phyloP scores from a whole-genome alignment of 2,113 vertebrate genomes.

The Bambusicola thoracicus region DNA sequence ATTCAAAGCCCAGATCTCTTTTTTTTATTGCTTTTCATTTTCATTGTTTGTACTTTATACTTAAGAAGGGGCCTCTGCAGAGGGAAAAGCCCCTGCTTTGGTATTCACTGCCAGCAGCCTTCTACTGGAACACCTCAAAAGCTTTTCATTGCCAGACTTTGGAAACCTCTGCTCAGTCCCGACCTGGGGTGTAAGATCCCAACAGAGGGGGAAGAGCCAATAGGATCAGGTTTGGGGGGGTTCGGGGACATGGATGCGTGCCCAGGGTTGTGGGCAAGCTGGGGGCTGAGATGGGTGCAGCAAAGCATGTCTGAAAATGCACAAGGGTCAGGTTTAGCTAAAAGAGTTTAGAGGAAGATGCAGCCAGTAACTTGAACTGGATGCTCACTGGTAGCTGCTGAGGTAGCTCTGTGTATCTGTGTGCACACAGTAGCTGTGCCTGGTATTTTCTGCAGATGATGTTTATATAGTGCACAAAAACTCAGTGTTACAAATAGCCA shows the following conservation, averaged over 20 bases:
- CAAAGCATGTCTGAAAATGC: background rate
- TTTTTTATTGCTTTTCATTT: conserved; percentile 77
- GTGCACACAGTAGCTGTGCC: conserved; percentile 47
- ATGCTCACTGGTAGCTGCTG: conserved; percentile 3
- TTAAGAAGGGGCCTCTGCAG: conserved; percentile 61
- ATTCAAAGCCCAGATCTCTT: conserved; percentile 80
- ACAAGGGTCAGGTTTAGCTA: background rate
- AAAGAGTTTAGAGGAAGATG: background rate
- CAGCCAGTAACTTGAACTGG: background rate
- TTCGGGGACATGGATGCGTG: fast-evolving
- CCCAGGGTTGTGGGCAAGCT: background rate
- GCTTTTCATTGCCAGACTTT: conserved; percentile 26
- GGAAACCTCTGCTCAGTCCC: background rate
- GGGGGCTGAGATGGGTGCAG: background rate
- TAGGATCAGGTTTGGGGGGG: background rate
- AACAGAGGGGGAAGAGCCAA: background rate
- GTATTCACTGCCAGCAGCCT: conserved; percentile 68
- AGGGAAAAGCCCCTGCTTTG: conserved; percentile 29
- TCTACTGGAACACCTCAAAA: conserved; percentile 18
- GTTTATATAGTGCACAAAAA: conserved; percentile 68
- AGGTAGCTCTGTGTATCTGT: conserved; percentile 6
- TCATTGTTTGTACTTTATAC: conserved; percentile 80
- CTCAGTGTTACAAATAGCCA: conserved; percentile 57
- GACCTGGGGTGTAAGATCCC: background rate
- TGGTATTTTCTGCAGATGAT: conserved; percentile 74